phyloP scores from a whole-genome alignment of 1,140 invertebrate genomes.

The Hypothenemus hampei region DNA sequence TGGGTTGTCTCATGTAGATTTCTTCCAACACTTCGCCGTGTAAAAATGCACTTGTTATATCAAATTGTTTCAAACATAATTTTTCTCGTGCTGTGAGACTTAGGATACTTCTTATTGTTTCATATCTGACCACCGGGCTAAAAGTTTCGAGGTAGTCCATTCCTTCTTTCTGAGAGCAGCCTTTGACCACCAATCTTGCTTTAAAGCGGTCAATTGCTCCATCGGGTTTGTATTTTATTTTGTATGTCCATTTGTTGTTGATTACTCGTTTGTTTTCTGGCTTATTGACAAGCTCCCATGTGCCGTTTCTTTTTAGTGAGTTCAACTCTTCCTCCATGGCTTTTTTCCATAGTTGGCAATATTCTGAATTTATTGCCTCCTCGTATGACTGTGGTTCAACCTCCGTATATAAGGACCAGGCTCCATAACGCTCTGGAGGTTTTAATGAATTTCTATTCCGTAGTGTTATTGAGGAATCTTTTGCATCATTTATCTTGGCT shows the following conservation, averaged over 20 bases:
- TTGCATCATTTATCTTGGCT: no score
- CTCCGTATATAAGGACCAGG: neutral
- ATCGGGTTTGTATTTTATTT: conserved; percentile 25
- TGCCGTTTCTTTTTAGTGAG: conserved; percentile 15
- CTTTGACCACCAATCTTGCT: conserved; percentile 44
- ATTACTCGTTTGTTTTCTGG: conserved; percentile 32
- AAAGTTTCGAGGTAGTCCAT: conserved; percentile 35
- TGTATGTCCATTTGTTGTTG: conserved; percentile 42
- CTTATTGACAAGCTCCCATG: conserved; percentile 5
- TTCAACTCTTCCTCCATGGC: conserved; percentile 20
- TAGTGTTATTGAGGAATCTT: no score
- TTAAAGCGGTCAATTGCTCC: conserved; percentile 23
- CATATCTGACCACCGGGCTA: conserved; percentile 37
- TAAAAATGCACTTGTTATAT: conserved; percentile 48
- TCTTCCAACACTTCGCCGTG: conserved; percentile 44
- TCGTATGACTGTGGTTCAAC: conserved; percentile 12
- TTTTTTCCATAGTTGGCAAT: no score
- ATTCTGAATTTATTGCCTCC: no score
- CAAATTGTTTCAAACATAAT: conserved; percentile 43
- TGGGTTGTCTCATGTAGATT: conserved; percentile 46
- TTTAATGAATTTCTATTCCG: conserved; percentile 1
- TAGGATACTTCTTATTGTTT: conserved; percentile 44
- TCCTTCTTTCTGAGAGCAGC: conserved; percentile 35
- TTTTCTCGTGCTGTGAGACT: conserved; percentile 32
- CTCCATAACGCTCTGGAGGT: conserved; percentile 8